A percentile compares a stretch with the other conserved stretches of the same genome.
Conservation (phyloP, 1,140 invertebrate genomes). For the Leptinotarsa lineolata region DNA sequence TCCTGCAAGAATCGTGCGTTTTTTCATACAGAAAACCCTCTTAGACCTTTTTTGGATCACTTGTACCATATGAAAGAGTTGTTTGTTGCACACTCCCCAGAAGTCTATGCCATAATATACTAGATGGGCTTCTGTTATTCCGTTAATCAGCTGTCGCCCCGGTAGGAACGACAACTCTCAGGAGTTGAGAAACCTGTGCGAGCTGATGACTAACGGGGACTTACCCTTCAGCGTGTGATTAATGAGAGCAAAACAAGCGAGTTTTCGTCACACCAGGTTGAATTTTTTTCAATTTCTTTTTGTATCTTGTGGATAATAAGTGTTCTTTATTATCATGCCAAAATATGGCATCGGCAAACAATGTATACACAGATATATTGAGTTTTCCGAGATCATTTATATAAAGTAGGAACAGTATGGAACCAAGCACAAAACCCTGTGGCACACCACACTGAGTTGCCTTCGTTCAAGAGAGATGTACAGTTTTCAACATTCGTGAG, state of each 20-base stretch:
- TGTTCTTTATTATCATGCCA: constrained; percentile 3
- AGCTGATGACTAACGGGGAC: too few species aligned
- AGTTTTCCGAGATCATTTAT: too few species aligned
- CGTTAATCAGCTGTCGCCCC: not conserved
- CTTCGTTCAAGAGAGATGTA: not conserved
- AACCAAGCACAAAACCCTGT: not conserved
- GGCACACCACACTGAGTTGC: constrained; percentile 9
- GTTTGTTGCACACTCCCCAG: constrained; percentile 11
- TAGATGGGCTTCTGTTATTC: not conserved
- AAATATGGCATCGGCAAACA: constrained; percentile 5
- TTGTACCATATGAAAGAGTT: not conserved
- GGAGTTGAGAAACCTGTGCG: too few species aligned
- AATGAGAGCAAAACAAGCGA: too few species aligned
- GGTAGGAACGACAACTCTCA: too few species aligned
- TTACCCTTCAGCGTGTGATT: too few species aligned
- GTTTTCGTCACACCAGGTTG: too few species aligned
- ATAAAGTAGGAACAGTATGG: not conserved
- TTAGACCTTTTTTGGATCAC: not conserved
- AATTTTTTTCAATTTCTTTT: not conserved
- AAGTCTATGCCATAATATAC: constrained; percentile 7
- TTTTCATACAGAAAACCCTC: not conserved
- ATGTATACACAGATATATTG: not conserved
- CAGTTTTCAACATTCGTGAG: too few species aligned
- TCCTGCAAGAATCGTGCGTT: constrained; percentile 5
- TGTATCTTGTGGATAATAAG: not conserved